These are phyloP conservation scores for Anastrepha ludens DNA, from an alignment of 1,140 invertebrate species.

Conservation along the genomic window DNA sequence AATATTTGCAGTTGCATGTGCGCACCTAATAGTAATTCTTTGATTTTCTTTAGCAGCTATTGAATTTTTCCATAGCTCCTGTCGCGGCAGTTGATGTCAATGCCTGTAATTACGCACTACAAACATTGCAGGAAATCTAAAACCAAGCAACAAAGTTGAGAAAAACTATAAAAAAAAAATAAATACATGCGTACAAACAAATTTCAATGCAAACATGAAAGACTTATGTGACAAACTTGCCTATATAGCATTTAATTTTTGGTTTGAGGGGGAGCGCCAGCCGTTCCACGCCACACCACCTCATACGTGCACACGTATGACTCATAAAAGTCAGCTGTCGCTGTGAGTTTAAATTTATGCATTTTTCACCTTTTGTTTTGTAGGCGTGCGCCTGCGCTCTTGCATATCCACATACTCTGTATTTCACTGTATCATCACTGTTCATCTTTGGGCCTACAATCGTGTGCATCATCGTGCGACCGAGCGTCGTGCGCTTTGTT, in stretches of 20 bases:
- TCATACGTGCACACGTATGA: neutral
- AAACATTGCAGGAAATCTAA: neutral
- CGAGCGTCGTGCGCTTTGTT: neutral
- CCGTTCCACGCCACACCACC: neutral
- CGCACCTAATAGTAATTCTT: neutral
- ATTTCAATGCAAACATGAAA: neutral
- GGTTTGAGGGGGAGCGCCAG: neutral
- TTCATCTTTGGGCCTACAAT: constrained; percentile 40
- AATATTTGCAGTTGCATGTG: constrained; percentile 4
- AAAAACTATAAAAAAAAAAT: neutral
- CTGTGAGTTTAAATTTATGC: constrained; percentile 17
- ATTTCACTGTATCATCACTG: neutral
- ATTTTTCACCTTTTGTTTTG: neutral
- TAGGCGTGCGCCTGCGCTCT: neutral
- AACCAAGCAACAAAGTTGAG: neutral
- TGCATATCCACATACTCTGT: neutral
- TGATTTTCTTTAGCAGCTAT: neutral
- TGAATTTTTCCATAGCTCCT: neutral
- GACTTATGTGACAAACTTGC: constrained; percentile 39
- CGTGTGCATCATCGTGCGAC: neutral
- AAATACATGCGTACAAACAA: neutral
- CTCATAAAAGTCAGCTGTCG: constrained; percentile 16
- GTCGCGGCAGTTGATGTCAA: constrained; percentile 1
- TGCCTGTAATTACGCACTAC: constrained; percentile 8
- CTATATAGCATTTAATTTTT: neutral